Percentiles rank a stretch among this genome's conserved stretches.
phyloP scores from a whole-genome alignment of 2,113 vertebrate species.

The Riparia riparia region DNA sequence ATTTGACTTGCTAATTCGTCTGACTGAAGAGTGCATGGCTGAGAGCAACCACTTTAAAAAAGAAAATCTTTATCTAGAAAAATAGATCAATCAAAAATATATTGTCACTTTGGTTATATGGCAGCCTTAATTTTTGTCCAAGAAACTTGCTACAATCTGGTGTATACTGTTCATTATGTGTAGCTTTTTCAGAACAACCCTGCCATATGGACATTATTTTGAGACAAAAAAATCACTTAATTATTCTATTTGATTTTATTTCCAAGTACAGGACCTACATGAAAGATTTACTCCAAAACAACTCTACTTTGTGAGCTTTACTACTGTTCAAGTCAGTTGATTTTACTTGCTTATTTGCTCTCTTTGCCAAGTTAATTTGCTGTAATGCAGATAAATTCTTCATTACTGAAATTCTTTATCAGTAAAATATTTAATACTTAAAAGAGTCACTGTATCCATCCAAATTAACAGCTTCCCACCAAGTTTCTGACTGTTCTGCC shows the following conservation, averaged over 20 bases:
- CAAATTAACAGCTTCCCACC: background rate
- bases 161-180: background rate
- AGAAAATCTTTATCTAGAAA: background rate
- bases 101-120: background rate
- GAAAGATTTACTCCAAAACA: background rate
- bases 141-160: background rate
- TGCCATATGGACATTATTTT: conserved; percentile 19
- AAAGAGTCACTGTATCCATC: background rate
- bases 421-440: background rate
- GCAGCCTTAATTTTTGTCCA: background rate
- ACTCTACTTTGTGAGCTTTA: background rate
- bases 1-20: background rate
- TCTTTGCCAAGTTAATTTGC: background rate
- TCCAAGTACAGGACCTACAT: background rate
- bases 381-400: background rate
- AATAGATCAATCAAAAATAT: background rate
- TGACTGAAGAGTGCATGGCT: background rate
- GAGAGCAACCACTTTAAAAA: background rate
- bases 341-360: background rate
- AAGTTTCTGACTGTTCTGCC: background rate
- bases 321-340: background rate
- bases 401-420: background rate
- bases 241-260: background rate
- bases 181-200: background rate
- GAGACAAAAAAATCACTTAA: background rate